Conservation (phyloP, 92 coral and sea anemone genomes). For the Anthopleura xanthogrammica region DNA sequence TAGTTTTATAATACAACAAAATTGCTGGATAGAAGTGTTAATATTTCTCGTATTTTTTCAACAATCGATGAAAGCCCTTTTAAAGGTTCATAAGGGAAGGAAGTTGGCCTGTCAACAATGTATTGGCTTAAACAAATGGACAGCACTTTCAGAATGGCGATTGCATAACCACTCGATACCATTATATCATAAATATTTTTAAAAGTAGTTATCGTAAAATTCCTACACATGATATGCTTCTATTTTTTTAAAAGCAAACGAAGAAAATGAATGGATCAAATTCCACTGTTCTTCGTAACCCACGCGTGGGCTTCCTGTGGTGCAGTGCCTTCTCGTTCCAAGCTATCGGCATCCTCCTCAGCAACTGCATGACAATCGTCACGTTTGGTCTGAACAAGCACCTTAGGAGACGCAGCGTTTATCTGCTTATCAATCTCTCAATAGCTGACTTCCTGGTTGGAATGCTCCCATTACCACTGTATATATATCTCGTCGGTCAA, state of each 20-base stretch:
- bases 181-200: no score
- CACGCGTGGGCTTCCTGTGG: conserved; percentile 28
- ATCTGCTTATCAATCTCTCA: conserved; percentile 38
- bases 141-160: no score
- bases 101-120: no score
- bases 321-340: conserved; percentile 29
- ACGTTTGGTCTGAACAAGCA: conserved; percentile 38
- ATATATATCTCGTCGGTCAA: conserved; percentile 29
- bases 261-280: conserved; percentile 22
- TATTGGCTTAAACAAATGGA: no score
- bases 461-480: conserved; percentile 38
- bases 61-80: no score
- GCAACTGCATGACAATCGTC: conserved; percentile 28
- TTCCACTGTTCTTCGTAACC: not conserved
- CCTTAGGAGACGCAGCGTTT: conserved; percentile 43
- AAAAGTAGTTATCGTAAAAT: not conserved
- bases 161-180: no score
- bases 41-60: not conserved
- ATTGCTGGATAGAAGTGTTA: no score
- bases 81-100: no score
- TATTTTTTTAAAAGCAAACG: not conserved
- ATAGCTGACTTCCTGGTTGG: conserved; percentile 44
- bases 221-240: not conserved
- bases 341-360: conserved; percentile 31
- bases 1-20: no score